Percentiles rank a stretch among this genome's conserved stretches.
These are phyloP conservation scores for Mimachlamys varia DNA, from an alignment of 2,888 invertebrate species.

Conservation along the genomic window DNA sequence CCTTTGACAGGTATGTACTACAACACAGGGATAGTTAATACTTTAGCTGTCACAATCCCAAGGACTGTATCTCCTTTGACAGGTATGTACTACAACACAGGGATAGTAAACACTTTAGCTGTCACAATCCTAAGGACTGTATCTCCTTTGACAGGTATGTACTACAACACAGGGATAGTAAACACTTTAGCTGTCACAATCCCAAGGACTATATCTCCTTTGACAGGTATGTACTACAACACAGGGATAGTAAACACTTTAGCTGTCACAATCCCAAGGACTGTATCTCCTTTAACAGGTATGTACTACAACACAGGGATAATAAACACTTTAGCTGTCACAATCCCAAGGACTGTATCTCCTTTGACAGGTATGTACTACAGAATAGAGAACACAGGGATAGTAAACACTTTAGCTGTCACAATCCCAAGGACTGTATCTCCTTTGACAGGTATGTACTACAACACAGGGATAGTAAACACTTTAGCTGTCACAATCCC, in stretches of 20 bases:
- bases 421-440: constrained; percentile 94
- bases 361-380: constrained; percentile 91
- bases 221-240: constrained; percentile 88
- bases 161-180: constrained; percentile 78
- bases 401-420: constrained; percentile 85
- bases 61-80: constrained; percentile 92
- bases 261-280: constrained; percentile 91
- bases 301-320: constrained; percentile 84
- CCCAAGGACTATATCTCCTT: constrained; percentile 94
- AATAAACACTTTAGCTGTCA: constrained; percentile 87
- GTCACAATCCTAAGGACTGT: constrained; percentile 92
- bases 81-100: constrained; percentile 86
- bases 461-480: not conserved
- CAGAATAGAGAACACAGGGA: not conserved
- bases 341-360: constrained; percentile 93
- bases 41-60: constrained; percentile 91
- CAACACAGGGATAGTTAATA: constrained; percentile 66
- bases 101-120: constrained; percentile 84
- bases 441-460: constrained; percentile 91
- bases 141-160: constrained; percentile 92
- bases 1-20: constrained; percentile 91
- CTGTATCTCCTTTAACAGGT: constrained; percentile 91
- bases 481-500: constrained; percentile 92
- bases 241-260: constrained; percentile 82
- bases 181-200: constrained; percentile 89